phyloP scores from a whole-genome alignment of 2,888 invertebrate genomes.

The Litoditis marina region DNA sequence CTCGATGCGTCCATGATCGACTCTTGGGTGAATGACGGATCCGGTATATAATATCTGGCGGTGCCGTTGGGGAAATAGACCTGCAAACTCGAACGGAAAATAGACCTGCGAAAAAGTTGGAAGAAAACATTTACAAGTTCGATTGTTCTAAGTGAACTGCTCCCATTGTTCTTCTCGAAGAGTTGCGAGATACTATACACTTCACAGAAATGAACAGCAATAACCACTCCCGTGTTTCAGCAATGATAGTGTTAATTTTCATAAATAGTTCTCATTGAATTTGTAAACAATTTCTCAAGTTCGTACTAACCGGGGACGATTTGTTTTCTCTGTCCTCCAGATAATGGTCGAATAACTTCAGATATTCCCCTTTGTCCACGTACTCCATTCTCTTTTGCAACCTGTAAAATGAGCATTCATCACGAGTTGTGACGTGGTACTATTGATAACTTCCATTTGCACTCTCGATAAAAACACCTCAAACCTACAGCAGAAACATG shows the following conservation, averaged over 20 bases:
- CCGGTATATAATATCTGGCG: neutral
- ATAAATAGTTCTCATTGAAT: too few species aligned
- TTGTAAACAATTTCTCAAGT: too few species aligned
- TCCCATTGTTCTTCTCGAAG: too few species aligned
- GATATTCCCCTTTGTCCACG: constrained; percentile 9
- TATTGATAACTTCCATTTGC: too few species aligned
- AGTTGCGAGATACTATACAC: too few species aligned
- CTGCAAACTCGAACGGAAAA: neutral
- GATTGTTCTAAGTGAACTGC: neutral
- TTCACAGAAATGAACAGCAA: too few species aligned
- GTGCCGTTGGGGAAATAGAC: constrained; percentile 12
- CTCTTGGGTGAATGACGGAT: constrained; percentile 6
- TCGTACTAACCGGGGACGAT: constrained; percentile 8
- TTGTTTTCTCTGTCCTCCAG: constrained; percentile 1
- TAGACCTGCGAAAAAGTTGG: neutral
- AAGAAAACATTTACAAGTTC: neutral
- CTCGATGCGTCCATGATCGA: constrained; percentile 1
- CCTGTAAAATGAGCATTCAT: too few species aligned
- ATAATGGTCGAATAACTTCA: constrained; percentile 3
- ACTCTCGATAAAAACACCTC: too few species aligned
- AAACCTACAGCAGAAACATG: too few species aligned
- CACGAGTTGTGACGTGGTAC: too few species aligned
- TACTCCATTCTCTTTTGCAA: constrained; percentile 14
- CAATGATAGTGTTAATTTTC: too few species aligned
- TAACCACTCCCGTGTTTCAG: too few species aligned